These are phyloP conservation scores for Psittacara wagleri DNA, from an alignment of 2,113 vertebrate genomes.

Conservation along the genomic window DNA sequence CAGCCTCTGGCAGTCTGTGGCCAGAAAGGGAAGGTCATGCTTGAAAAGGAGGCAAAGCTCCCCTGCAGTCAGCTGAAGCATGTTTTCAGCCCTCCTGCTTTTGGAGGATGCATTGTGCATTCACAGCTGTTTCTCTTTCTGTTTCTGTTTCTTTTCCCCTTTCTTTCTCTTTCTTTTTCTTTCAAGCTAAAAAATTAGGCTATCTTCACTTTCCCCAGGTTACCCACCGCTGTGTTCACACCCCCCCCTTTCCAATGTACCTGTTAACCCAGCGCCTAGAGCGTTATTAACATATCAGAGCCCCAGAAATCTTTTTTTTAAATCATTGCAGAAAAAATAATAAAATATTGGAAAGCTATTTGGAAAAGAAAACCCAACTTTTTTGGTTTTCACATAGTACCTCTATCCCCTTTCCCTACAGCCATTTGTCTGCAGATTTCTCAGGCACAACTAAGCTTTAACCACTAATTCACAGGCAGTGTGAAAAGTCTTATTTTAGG, in stretches of 20 bases:
- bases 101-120: background rate
- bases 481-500: background rate
- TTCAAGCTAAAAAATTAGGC: background rate
- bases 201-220: background rate
- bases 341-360: constrained; percentile 14
- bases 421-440: constrained; percentile 15
- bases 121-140: background rate
- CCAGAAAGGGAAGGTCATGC: background rate
- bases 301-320: background rate
- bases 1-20: background rate
- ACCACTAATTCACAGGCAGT: background rate
- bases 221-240: background rate
- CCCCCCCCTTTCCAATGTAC: background rate
- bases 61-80: background rate
- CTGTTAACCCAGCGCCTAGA: background rate
- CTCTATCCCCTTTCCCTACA: background rate
- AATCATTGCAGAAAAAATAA: background rate
- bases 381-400: background rate
- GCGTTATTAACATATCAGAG: background rate
- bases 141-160: background rate
- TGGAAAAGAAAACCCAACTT: background rate
- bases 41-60: background rate
- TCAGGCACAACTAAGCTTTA: constrained; percentile 29
- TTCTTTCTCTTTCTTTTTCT: background rate
- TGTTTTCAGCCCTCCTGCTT: background rate